phyloP scores from a whole-genome alignment of 2,113 vertebrate species.

The Siphamia tubifer region DNA sequence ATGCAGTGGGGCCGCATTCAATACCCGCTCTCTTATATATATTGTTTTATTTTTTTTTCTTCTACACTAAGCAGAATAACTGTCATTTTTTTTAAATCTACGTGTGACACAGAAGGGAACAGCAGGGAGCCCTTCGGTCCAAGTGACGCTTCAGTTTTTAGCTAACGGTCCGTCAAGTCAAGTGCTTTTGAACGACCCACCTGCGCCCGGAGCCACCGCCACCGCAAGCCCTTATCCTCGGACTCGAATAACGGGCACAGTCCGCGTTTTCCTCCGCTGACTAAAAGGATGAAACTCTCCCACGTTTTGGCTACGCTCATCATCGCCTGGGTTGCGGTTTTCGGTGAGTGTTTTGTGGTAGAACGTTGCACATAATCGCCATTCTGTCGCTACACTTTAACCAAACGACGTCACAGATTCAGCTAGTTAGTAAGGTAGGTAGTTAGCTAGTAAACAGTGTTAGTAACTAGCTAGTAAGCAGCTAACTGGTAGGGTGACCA shows the following conservation, averaged over 20 bases:
- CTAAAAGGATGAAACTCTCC: constrained; percentile 54
- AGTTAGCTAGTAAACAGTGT: no score
- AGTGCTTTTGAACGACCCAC: constrained; percentile 18
- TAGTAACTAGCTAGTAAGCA: no score
- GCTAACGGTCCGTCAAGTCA: background rate
- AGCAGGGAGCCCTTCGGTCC: background rate
- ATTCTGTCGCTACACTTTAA: background rate
- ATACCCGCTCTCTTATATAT: no score
- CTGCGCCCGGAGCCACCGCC: constrained; percentile 22
- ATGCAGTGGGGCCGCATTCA: background rate
- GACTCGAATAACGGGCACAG: no score
- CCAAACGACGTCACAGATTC: background rate
- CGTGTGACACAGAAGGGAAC: background rate
- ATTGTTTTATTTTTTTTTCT: no score
- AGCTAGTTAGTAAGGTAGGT: background rate
- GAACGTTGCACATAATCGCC: no score
- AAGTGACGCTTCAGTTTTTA: background rate
- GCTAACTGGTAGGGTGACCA: no score
- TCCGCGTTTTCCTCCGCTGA: no score
- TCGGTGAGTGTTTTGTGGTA: constrained; percentile 66
- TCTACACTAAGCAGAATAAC: no score
- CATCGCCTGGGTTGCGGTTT: constrained; percentile 37
- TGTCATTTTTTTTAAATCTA: no score
- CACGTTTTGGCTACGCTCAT: background rate
- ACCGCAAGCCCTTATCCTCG: background rate